Evolutionary conservation across 1,140 invertebrate species (phyloP), one percentile per base, ranked within the genome.

Genomic region (Heliconius congener): DNA sequence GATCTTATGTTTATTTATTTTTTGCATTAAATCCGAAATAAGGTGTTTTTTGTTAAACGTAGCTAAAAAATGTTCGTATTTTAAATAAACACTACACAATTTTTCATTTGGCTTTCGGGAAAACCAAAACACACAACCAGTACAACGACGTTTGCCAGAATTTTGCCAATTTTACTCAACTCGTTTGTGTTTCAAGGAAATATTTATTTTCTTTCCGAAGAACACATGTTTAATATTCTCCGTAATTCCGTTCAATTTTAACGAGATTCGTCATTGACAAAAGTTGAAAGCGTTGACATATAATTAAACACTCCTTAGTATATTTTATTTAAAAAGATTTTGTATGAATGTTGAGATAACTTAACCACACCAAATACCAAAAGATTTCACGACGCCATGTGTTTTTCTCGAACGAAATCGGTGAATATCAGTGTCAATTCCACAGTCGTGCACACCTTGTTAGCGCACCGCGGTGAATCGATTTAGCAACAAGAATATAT

Each of bases 231-330:
- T 87, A 90, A 89, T 30, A 18, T 66, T 16, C 6, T 30, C 4
- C 23, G 11, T 27, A 30, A 86, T 89, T 91, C 85, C 82, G 80
- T 79, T 88, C 85, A 85, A 86, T 88, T 88, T 90, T 86, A 90
- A 90, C 85, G 86, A 89, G 85, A 88, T 87, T 87, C 86, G 76
- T 74, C 81, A 74, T 83, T 83, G 81, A 90, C 85, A 90, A 90
- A 89, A 85, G 82, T 84, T 76, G 83, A 89, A 83, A 85, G 73
- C 86, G 88, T 84, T 88, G 86, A 89, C 88, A 89, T 85, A 88
- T 89, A 87, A 90, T 90, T 90, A 89, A 91, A 87, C 84, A 89
- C 85, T 89, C 86, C 75, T 86, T 78, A 85, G 82, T 52, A 77
- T 86, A 80, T 71, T 85, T 82, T 83, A 85, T 85, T 86, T 84